Conservation (phyloP, 1,140 invertebrate genomes). For the Drosophila murphyi region DNA sequence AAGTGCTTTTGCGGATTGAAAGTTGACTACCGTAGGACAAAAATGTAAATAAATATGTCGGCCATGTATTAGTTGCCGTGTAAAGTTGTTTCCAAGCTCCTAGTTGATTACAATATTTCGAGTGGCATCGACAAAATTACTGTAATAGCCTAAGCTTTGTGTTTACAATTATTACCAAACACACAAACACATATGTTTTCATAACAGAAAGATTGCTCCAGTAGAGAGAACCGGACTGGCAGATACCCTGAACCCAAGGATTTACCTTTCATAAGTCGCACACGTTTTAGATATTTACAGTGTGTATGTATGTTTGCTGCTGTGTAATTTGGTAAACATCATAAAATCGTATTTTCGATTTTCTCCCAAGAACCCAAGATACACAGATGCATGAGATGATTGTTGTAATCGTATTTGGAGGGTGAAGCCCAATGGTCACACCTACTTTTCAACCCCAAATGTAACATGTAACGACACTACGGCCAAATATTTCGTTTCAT, state of each 20-base stretch:
- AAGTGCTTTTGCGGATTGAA: slow-evolving; percentile 60
- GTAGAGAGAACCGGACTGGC: no score
- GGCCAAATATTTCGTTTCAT: neutral
- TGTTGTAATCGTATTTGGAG: neutral
- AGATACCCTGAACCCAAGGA: no score
- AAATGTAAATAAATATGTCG: slow-evolving; percentile 31
- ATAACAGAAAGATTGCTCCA: neutral
- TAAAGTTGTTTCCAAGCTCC: neutral
- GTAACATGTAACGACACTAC: neutral
- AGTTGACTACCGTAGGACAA: neutral
- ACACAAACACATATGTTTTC: neutral
- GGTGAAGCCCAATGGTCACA: slow-evolving; percentile 26
- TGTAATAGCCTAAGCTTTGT: slow-evolving; percentile 25
- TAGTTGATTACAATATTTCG: slow-evolving; percentile 9
- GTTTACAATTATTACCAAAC: neutral
- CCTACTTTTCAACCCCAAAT: slow-evolving; percentile 36
- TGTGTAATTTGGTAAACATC: no score
- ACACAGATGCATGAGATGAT: slow-evolving; percentile 21
- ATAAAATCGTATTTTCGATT: neutral
- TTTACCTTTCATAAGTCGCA: no score
- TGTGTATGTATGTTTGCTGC: no score
- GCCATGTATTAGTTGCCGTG: neutral
- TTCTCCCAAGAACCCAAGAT: neutral
- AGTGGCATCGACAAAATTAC: slow-evolving; percentile 33
- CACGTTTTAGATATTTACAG: no score